These are phyloP conservation scores for Himalopsyche tibetana DNA, from an alignment of 2,888 invertebrate genomes.

Conservation along the genomic window DNA sequence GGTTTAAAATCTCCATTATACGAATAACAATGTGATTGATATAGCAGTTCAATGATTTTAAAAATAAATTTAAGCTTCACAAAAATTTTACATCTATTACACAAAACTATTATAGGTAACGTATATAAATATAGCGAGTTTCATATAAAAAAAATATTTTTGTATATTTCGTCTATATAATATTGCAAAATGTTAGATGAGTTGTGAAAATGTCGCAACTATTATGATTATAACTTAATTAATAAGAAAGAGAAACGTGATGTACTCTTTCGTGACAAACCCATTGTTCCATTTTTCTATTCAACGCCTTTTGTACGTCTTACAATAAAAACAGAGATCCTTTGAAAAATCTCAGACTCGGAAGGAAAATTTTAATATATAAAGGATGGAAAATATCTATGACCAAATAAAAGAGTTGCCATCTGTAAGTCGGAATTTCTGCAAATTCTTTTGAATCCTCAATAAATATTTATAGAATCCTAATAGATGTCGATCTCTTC, in stretches of 20 bases:
- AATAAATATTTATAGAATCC: slow-evolving; percentile 32
- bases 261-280: neutral
- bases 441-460: slow-evolving; percentile 40
- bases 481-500: slow-evolving; percentile 37
- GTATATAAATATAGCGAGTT: too few relatives aligned
- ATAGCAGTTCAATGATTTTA: too few relatives aligned
- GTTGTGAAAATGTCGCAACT: too few relatives aligned
- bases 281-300: neutral
- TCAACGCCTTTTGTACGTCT: neutral
- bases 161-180: too few relatives aligned
- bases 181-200: too few relatives aligned
- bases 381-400: neutral
- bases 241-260: neutral
- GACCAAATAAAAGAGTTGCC: slow-evolving; percentile 13
- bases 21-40: too few relatives aligned
- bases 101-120: too few relatives aligned
- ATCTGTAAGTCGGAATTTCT: slow-evolving; percentile 9
- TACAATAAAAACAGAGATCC: neutral
- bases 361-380: neutral
- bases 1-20: too few relatives aligned
- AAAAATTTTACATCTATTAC: too few relatives aligned
- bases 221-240: neutral
- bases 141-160: too few relatives aligned
- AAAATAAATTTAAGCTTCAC: too few relatives aligned
- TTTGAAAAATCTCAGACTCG: neutral